Evolutionary conservation across 2,797 vertebrate genomes (phyloP), one percentile per base, ranked within the genome.

Genomic region (Phrynocephalus guinanensis): DNA sequence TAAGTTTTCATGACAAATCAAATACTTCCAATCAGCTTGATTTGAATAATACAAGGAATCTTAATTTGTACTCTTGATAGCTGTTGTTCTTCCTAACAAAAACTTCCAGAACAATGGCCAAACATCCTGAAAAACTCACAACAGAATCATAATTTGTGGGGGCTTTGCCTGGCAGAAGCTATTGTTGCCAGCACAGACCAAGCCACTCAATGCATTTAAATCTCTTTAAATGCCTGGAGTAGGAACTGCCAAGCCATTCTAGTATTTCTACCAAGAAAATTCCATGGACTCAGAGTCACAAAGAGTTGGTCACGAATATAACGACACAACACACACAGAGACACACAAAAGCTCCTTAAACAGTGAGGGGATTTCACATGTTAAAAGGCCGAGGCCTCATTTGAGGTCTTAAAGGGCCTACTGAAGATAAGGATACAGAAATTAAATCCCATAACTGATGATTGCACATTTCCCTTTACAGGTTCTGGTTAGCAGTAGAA

Each of bases 401-500:
- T 28, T 79, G 13, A 30, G 18, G 76, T 75, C 81, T 77, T 83
- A 52, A 11, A 30, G 22, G 48, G 48, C 15, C 18, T n/a, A 1
- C 24, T 52, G 75, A 3, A 13, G 10, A n/a, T 7, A 48, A 6
- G 28, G 66, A 2, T n/a, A 67, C 26, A 56, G 11, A 60, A 60
- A 71, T 77, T 11, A 44, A 60, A 22, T 28, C 24, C 16, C 63
- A 38, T 70, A 60, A 85, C 30, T 50, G 15, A 26, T 67, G 5
- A 44, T 75, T 84, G 71, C 28, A 10, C 11, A 9, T 77, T 85
- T 88, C 20, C 26, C 22, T 85, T 24, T 81, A 0, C 33, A 99
- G 99, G 97, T 99, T 99, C 97, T 99, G 99, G 99, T 93, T 99
- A 95, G 98, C 99, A 0, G 99, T 99, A 92, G 98, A 99, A 95